Base-by-base conservation (phyloP, 2,888 invertebrate species). In the Orchesella flavescens region DNA sequence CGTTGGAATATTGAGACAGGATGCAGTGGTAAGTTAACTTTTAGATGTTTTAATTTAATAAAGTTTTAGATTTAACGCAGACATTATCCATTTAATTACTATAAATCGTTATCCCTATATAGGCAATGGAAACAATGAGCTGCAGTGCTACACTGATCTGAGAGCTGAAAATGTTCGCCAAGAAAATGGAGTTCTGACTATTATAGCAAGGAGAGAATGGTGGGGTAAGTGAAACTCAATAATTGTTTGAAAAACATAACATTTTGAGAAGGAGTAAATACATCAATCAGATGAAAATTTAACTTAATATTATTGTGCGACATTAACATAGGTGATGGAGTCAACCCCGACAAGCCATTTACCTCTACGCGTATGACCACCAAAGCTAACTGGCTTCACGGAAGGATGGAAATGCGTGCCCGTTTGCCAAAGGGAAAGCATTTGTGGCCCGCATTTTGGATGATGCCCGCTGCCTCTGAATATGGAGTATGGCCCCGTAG, bases 71-170 rank as follows among this genome's bases (percentile, higher is more conserved):
- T 44, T 9, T 44, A 9, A 44, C 12, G 44, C 7, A 44, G 44
- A n/a, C n/a, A n/a, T n/a, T 44, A 44, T 7, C 12, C 44, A 9
- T 12, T 44, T 44, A 44, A 44, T 44, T 44, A 44, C 44, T 9
- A 44, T 7, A 44, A 12, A 12, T 12, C 12, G 12, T 44, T 44
- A 44, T 9, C 44, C 12, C 53, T 71, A 21, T 55, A 9, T 69
- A 86, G 88, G 86, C n/a, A 63, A 69, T 19, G 86, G 86, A 10
- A 88, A 88, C 65, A 81, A 86, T 24, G 88, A 88, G 55, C 80
- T 88, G 17, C 88, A 88, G 65, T 88, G 88, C 75, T 88, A 88
- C 83, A 87, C 86, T 12, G 69, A 81, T 15, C 85, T 87, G 69
- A 66, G 86, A 71, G 0, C 13, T 0, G 88, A 86, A 75, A 88